phyloP scores from a whole-genome alignment of 2,113 vertebrate species.

The Cinclus mexicanus region DNA sequence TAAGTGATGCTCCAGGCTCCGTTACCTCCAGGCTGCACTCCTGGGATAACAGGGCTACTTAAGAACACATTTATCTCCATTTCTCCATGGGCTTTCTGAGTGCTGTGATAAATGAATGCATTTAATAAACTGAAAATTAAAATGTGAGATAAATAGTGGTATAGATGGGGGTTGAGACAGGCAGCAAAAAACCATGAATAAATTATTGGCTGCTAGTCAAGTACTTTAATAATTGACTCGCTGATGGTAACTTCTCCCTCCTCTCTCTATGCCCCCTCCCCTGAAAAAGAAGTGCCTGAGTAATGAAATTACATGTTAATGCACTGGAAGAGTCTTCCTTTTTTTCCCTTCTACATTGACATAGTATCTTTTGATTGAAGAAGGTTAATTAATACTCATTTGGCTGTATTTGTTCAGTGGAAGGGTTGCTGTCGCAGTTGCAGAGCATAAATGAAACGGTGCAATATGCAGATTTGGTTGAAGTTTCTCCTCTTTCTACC shows the following conservation, averaged over 20 bases:
- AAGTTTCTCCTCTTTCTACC: neutral
- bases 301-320: conserved; percentile 71
- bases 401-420: conserved; percentile 64
- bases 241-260: conserved; percentile 53
- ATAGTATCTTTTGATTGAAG: conserved; percentile 74
- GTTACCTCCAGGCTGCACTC: neutral
- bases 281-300: conserved; percentile 67
- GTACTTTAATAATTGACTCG: conserved; percentile 59
- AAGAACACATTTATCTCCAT: conserved; percentile 61
- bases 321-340: conserved; percentile 24
- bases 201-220: conserved; percentile 71
- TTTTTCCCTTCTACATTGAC: conserved; percentile 54
- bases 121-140: conserved; percentile 85
- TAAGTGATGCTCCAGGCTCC: neutral
- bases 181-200: conserved; percentile 37
- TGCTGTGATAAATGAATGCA: conserved; percentile 67
- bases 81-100: conserved; percentile 53
- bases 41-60: conserved; percentile 56
- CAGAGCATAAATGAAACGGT: conserved; percentile 19
- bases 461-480: conserved; percentile 6
- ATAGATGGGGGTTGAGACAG: conserved; percentile 53
- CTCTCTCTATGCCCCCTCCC: neutral
- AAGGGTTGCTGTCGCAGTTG: neutral
- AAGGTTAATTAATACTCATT: conserved; percentile 77
- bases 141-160: conserved; percentile 78